Conservation (phyloP, 2,888 invertebrate species). For the Criorhina ranunculi region DNA sequence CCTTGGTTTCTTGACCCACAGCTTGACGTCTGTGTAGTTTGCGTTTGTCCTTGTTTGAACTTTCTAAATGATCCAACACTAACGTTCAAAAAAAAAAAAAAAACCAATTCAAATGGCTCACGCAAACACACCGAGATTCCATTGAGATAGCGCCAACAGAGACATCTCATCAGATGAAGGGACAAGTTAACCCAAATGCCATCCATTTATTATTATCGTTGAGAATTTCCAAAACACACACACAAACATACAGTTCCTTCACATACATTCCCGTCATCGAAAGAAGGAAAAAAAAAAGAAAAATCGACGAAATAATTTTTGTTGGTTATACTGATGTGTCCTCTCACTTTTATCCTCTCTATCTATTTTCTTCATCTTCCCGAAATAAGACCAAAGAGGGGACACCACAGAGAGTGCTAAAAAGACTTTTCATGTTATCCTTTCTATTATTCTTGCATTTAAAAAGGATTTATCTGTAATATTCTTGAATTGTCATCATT, state of each 20-base stretch:
- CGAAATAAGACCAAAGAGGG: conserved; percentile 8
- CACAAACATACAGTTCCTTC: too few species aligned
- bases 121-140: conserved; percentile 16
- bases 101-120: conserved; percentile 12
- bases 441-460: conserved; percentile 74
- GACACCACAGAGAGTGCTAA: conserved; percentile 64
- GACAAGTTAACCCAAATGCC: conserved; percentile 48
- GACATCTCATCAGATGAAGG: conserved; percentile 10
- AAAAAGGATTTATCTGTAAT: conserved; percentile 76
- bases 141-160: conserved; percentile 36
- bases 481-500: conserved; percentile 70
- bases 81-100: conserved; percentile 15
- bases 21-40: not conserved
- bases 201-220: conserved; percentile 44
- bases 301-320: conserved; percentile 44
- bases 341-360: conserved; percentile 32
- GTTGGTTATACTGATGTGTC: conserved; percentile 1
- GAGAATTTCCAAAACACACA: conserved; percentile 16
- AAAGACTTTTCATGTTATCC: conserved; percentile 75
- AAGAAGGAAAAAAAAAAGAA: conserved; percentile 11
- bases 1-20: conserved; percentile 16
- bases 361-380: not conserved
- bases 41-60: not conserved
- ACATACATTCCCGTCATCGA: not conserved
- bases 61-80: not conserved